These are phyloP conservation scores for Glandiceps talaboti DNA, from an alignment of 53 echinoderm and acorn worm genomes.

Conservation along the genomic window DNA sequence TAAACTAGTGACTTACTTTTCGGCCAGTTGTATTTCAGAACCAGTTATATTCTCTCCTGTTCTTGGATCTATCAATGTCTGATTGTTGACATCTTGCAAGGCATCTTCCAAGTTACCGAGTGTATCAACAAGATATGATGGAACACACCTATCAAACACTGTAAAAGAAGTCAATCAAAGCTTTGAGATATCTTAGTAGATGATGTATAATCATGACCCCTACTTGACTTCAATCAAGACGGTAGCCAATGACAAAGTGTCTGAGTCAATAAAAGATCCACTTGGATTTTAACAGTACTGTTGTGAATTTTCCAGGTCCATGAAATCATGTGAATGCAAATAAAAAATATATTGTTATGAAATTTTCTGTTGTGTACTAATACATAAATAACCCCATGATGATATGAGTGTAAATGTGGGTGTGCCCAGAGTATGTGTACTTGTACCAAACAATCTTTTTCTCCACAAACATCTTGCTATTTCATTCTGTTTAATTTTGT, in stretches of 20 bases:
- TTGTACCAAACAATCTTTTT: too few species aligned
- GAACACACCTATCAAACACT: slow-evolving; percentile 66
- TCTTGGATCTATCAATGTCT: not conserved
- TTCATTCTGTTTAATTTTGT: too few species aligned
- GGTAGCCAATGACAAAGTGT: too few species aligned
- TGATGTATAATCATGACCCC: too few species aligned
- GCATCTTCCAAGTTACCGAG: slow-evolving; percentile 24
- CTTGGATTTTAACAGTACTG: too few species aligned
- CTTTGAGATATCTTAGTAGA: too few species aligned
- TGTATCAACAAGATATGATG: slow-evolving; percentile 59
- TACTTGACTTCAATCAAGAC: too few species aligned
- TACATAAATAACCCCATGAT: too few species aligned
- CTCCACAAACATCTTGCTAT: too few species aligned
- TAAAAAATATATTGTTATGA: not conserved
- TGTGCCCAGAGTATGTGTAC: not conserved
- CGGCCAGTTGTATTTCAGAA: not conserved
- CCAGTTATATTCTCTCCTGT: not conserved
- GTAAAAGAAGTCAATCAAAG: not conserved
- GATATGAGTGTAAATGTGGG: not conserved
- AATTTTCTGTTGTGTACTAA: not conserved
- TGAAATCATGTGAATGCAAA: too few species aligned
- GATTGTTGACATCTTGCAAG: slow-evolving; percentile 17
- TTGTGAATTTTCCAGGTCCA: too few species aligned
- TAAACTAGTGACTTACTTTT: not conserved
- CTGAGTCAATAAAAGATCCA: too few species aligned